phyloP scores from a whole-genome alignment of 2,113 vertebrate genomes.

The Hippolais icterina region DNA sequence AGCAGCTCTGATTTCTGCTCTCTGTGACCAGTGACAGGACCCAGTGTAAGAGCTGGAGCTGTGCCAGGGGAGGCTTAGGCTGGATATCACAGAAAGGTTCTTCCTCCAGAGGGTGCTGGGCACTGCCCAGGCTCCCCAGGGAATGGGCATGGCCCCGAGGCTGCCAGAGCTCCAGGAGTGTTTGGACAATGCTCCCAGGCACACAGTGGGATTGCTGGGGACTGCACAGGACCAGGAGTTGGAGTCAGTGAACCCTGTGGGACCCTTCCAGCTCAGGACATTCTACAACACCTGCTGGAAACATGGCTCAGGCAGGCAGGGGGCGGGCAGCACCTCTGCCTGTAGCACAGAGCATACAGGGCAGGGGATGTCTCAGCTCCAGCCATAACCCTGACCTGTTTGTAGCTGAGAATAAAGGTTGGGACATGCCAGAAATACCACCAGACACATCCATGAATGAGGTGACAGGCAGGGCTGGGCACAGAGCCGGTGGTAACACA shows the following conservation, averaged over 20 bases:
- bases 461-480: not conserved
- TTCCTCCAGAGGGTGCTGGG: not conserved
- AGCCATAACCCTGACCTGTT: not conserved
- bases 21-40: not conserved
- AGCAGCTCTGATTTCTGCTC: not conserved
- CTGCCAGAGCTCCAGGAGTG: not conserved
- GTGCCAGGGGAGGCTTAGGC: fast-evolving
- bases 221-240: not conserved
- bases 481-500: not conserved
- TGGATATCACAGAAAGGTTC: fast-evolving
- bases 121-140: not conserved
- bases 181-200: fast-evolving
- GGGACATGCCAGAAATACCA: not conserved
- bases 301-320: fast-evolving
- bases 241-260: not conserved
- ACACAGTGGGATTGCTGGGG: not conserved
- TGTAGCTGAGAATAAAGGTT: not conserved
- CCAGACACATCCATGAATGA: fast-evolving
- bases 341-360: not conserved
- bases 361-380: not conserved
- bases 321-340: fast-evolving
- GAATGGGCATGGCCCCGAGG: fast-evolving
- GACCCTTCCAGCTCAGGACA: not conserved
- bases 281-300: not conserved
- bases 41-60: fast-evolving